Evolutionary conservation across 2,113 vertebrate genomes (phyloP).

Genomic region (Bungarus multicinctus): DNA sequence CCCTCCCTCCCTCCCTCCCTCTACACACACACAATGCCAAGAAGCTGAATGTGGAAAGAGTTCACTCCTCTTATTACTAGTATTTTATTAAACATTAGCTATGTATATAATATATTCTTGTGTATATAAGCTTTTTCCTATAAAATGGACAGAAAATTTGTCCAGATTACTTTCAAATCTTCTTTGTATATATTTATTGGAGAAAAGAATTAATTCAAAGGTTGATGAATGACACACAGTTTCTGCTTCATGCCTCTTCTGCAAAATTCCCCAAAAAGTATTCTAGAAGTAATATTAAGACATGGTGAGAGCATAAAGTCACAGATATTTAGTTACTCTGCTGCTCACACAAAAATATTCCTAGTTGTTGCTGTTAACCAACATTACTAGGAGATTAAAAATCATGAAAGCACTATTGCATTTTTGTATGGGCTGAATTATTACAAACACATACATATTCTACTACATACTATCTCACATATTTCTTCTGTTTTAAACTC

Average conservation of each 20-base stretch:
- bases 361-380: neutral
- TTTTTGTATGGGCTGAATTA: neutral
- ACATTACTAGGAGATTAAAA: neutral
- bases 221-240: neutral
- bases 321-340: neutral
- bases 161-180: neutral
- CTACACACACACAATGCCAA: neutral
- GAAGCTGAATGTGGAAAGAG: neutral
- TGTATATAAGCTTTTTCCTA: neutral
- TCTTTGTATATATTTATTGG: neutral
- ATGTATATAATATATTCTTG: neutral
- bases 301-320: neutral
- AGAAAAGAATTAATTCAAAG: neutral
- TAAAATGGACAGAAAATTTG: neutral
- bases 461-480: neutral
- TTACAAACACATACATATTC: neutral
- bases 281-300: neutral
- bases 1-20: no score
- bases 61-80: neutral
- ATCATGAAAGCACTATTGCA: neutral
- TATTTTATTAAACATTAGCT: neutral
- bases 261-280: neutral
- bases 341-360: neutral
- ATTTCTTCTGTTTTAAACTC: neutral
- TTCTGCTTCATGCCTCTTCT: neutral